Base-by-base conservation (phyloP, 2,113 vertebrate genomes). In the Podilymbus podiceps region DNA sequence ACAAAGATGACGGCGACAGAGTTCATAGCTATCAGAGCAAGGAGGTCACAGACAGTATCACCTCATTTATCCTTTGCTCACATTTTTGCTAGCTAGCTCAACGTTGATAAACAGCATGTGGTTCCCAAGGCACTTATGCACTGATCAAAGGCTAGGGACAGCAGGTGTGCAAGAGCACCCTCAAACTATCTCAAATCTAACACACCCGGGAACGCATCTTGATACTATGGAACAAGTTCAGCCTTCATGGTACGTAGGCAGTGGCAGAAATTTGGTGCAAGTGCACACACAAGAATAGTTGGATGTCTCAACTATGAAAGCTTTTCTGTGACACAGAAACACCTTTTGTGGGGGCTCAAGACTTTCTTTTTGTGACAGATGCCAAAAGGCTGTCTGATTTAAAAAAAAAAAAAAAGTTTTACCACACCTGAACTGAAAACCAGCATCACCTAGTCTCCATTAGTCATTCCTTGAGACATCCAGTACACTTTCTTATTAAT, bases 71-170 rank as follows among this genome's bases (percentile, higher is more conserved):
- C 30, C 74, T 79, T 14, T 33, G 46, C 49, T 40, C 31, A 47
- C 28, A 6, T 23, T 79, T 67, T 12, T 62, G 16, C 28, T 31
- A 77, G 23, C 7, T n/a, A 58, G 8, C 4, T 80, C 23, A 35
- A 5, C 1, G 8, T 0, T 42, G 42, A 42, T 52, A 58, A n/a
- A 27, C 22, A 58, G 22, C 80, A 19, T 23, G 19, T 0, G 2
- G 33, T 4, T 71, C 47, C 72, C 3, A 2, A 31, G 40, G 52
- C 28, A 35, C 49, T 62, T 33, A 1, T 1, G 6, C 3, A 5
- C 22, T 11, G 33, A 72, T 19, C 79, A 40, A 81, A 50, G 47
- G 30, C 18, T 7, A 35, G 53, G 33, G 30, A 23, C 14, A n/a
- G 30, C 0, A 11, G 9, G 10, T n/a, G 15, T 18, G 22, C 17